phyloP scores from a whole-genome alignment of 2,797 vertebrate species.

The Pelodytes ibericus region DNA sequence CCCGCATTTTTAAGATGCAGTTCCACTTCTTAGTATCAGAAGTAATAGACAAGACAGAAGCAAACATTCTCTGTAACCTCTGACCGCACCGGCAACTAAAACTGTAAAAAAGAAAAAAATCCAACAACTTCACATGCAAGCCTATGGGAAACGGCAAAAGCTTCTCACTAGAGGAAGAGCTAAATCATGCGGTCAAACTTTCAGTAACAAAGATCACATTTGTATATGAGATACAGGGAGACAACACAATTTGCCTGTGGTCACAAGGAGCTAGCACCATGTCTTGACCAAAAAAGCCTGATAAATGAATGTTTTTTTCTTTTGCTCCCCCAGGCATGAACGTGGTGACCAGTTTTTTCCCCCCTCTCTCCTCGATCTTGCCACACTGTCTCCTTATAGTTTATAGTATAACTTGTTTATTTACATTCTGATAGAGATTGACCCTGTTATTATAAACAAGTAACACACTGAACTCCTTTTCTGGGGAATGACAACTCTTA shows the following conservation, averaged over 20 bases:
- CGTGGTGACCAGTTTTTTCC: background rate
- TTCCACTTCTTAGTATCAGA: too few species aligned
- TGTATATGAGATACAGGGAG: background rate
- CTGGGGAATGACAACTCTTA: slow-evolving; percentile 31
- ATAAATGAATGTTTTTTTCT: background rate
- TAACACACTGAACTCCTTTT: slow-evolving; percentile 37
- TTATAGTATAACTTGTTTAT: slow-evolving; percentile 37
- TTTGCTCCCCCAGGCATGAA: background rate
- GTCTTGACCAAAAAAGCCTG: background rate
- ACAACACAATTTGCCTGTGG: slow-evolving; percentile 9
- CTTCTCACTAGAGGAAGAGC: background rate
- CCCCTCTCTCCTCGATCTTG: background rate
- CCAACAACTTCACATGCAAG: background rate
- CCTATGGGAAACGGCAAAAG: slow-evolving; percentile 1
- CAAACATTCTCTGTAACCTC: background rate
- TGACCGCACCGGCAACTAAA: background rate
- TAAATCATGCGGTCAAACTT: background rate
- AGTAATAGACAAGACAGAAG: too few species aligned
- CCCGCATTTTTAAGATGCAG: too few species aligned
- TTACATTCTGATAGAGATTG: slow-evolving; percentile 34
- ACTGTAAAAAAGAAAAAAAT: background rate
- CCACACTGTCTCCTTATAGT: slow-evolving; percentile 28
- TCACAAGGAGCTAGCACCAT: background rate
- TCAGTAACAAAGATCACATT: background rate
- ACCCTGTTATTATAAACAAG: slow-evolving; percentile 39